Percentiles rank a stretch among this genome's conserved stretches.
These are phyloP conservation scores for Rhineura floridana DNA, from an alignment of 2,113 vertebrate species.

Conservation along the genomic window DNA sequence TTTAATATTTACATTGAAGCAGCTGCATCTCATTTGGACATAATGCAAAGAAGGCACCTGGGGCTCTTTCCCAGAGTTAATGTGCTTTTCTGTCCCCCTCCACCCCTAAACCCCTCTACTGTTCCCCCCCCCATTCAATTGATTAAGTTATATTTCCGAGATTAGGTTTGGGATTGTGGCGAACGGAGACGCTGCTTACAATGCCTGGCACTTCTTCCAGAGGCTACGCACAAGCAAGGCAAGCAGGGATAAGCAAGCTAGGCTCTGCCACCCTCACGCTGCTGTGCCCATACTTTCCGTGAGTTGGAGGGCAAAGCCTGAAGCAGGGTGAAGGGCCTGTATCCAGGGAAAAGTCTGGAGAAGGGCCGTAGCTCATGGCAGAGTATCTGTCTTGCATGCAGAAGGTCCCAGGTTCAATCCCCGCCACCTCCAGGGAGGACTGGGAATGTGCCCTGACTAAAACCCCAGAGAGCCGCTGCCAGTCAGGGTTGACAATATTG, in stretches of 20 bases:
- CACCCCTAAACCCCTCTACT: background rate
- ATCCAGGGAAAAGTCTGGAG: too few species aligned
- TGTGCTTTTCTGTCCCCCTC: conserved; percentile 10
- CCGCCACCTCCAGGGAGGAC: too few species aligned
- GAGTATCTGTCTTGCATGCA: too few species aligned
- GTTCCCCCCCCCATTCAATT: conserved; percentile 12
- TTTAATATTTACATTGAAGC: conserved; percentile 74
- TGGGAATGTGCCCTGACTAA: too few species aligned
- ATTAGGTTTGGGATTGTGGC: conserved; percentile 37
- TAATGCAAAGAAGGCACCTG: conserved; percentile 66
- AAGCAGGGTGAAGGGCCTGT: too few species aligned
- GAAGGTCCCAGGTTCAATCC: too few species aligned
- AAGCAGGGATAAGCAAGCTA: background rate
- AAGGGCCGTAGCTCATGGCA: too few species aligned
- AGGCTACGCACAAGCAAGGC: background rate
- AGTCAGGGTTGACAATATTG: too few species aligned
- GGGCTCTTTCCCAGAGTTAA: conserved; percentile 49
- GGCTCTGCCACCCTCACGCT: too few species aligned
- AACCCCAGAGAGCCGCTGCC: too few species aligned
- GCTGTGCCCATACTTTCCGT: too few species aligned
- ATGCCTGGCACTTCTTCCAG: conserved; percentile 24
- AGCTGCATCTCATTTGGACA: conserved; percentile 69
- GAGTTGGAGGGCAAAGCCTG: too few species aligned
- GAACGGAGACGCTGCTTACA: conserved; percentile 27
- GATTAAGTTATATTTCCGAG: conserved; percentile 54